phyloP scores from a whole-genome alignment of 2,888 invertebrate species.

The Cheilosia pagana region DNA sequence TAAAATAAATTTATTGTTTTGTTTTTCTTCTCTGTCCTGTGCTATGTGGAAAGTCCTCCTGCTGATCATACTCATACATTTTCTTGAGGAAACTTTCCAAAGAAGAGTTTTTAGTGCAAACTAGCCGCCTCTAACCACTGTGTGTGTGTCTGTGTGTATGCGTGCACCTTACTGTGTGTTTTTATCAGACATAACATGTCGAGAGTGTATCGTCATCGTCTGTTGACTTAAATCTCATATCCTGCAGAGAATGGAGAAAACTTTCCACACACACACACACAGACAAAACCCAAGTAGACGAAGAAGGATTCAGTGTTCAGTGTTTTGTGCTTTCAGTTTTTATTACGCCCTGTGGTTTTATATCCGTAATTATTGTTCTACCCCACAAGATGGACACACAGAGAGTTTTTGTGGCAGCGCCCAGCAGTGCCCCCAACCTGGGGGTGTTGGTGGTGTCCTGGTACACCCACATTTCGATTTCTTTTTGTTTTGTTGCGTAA shows the following conservation, averaged over 20 bases:
- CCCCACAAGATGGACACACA: slow-evolving; percentile 42
- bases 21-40: slow-evolving; percentile 42
- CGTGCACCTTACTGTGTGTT: slow-evolving; percentile 26
- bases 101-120: slow-evolving; percentile 23
- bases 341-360: slow-evolving; percentile 72
- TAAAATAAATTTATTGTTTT: slow-evolving; percentile 69
- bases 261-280: slow-evolving; percentile 52
- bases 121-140: slow-evolving; percentile 3
- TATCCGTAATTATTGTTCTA: slow-evolving; percentile 71
- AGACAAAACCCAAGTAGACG: slow-evolving; percentile 8
- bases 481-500: slow-evolving; percentile 54
- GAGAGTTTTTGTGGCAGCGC: slow-evolving; percentile 34
- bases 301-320: slow-evolving; percentile 47
- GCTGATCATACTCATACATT: slow-evolving; percentile 3
- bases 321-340: slow-evolving; percentile 59
- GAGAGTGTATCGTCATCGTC: slow-evolving; percentile 55
- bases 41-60: slow-evolving; percentile 1
- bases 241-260: slow-evolving; percentile 27
- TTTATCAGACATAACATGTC: slow-evolving; percentile 60
- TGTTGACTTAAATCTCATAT: slow-evolving; percentile 71
- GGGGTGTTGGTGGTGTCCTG: neutral
- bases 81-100: slow-evolving; percentile 45
- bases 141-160: neutral
- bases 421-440: neutral
- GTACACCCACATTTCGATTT: slow-evolving; percentile 26